Evolutionary conservation across 2,797 vertebrate genomes (phyloP).

Genomic region (Lophotriccus pileatus): DNA sequence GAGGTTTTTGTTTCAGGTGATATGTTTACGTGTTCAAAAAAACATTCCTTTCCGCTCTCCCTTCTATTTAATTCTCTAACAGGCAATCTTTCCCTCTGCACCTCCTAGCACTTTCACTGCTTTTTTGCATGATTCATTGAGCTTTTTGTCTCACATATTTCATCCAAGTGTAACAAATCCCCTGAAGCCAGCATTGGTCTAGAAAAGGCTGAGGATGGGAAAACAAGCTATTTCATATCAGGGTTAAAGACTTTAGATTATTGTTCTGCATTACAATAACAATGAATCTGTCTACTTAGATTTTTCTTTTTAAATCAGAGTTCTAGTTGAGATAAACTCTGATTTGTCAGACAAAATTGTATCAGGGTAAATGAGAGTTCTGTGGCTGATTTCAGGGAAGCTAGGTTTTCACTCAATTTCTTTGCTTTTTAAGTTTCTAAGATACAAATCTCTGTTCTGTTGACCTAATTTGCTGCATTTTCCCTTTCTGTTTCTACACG

Average conservation of each 20-base stretch:
- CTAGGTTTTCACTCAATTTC: not conserved
- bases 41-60: not conserved
- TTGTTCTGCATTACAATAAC: not conserved
- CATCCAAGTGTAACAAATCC: conserved; percentile 42
- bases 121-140: conserved; percentile 40
- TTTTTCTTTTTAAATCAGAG: not conserved
- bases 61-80: conserved; percentile 28
- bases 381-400: not conserved
- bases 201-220: conserved; percentile 9
- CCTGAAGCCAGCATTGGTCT: conserved; percentile 1
- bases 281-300: not conserved
- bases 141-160: conserved; percentile 40
- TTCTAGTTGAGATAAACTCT: not conserved
- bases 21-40: not conserved
- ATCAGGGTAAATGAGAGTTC: not conserved
- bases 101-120: conserved; percentile 15
- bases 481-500: not conserved
- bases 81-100: not conserved
- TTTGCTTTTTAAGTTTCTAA: not conserved
- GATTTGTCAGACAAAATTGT: not conserved
- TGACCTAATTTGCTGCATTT: not conserved
- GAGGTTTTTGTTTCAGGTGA: not conserved
- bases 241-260: not conserved
- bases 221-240: conserved; percentile 24
- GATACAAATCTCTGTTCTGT: not conserved